phyloP scores from a whole-genome alignment of 2,888 invertebrate species.

The Melinopterus prodromus region DNA sequence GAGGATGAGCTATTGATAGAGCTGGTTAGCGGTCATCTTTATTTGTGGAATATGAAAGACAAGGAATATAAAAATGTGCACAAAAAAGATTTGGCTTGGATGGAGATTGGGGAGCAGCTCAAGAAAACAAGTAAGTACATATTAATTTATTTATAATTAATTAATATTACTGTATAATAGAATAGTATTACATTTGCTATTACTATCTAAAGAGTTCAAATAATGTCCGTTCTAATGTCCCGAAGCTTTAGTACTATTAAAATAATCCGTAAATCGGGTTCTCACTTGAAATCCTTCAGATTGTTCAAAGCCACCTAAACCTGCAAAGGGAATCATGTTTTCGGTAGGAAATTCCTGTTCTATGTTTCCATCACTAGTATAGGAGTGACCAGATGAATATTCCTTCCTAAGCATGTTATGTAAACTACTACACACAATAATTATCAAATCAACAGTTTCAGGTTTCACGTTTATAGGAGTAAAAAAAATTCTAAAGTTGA shows the following conservation, averaged over 20 bases:
- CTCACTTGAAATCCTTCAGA: constrained; percentile 25
- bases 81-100: too few relatives aligned
- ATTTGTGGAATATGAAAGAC: constrained; percentile 19
- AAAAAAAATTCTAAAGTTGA: constrained; percentile 32
- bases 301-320: constrained; percentile 12
- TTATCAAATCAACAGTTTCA: constrained; percentile 26
- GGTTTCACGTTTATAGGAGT: constrained; percentile 33
- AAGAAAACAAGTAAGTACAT: constrained; percentile 7
- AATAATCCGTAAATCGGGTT: constrained; percentile 20
- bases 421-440: constrained; percentile 29
- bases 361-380: not conserved
- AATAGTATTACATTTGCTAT: not conserved
- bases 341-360: not conserved
- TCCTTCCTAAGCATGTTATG: too few relatives aligned
- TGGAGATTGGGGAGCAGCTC: constrained; percentile 4
- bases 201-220: constrained; percentile 8
- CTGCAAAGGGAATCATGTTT: constrained; percentile 12
- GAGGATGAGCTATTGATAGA: constrained; percentile 14
- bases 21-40: not conserved
- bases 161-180: not conserved
- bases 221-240: constrained; percentile 5
- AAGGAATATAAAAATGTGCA: constrained; percentile 15
- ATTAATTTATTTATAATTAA: not conserved
- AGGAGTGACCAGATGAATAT: not conserved
- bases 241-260: constrained; percentile 8